These are phyloP conservation scores for Machimus rusticus DNA, from an alignment of 2,888 invertebrate genomes.

Conservation along the genomic window DNA sequence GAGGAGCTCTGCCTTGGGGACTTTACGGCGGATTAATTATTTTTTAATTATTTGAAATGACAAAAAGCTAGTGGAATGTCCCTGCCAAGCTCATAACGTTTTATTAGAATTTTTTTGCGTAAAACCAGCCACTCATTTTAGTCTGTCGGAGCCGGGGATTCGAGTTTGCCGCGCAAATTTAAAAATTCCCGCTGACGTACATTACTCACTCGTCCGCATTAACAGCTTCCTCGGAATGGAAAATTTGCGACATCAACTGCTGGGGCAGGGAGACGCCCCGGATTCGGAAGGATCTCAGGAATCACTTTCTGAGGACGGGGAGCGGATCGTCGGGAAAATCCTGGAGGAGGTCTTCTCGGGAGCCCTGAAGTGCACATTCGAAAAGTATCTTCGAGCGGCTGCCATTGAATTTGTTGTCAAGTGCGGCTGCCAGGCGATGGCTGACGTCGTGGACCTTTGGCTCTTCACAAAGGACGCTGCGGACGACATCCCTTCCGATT, in stretches of 20 bases:
- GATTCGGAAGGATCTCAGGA: neutral
- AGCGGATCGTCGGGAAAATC: neutral
- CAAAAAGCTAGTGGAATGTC: neutral
- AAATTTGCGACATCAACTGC: neutral
- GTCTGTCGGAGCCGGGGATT: neutral
- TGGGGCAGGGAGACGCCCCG: neutral
- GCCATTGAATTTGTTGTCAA: neutral
- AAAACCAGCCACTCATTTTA: neutral
- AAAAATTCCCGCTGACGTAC: neutral
- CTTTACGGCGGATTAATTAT: conserved; percentile 9
- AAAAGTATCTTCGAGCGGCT: neutral
- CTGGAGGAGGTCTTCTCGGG: neutral
- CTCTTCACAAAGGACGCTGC: neutral
- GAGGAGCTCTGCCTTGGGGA: neutral
- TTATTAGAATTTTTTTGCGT: neutral
- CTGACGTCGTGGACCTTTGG: neutral
- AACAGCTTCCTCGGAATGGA: neutral
- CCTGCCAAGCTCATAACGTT: neutral
- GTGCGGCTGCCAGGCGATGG: neutral
- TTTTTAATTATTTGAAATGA: conserved; percentile 18
- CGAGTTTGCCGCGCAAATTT: neutral
- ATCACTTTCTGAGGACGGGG: neutral
- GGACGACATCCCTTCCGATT: neutral
- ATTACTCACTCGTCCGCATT: neutral
- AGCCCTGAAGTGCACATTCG: neutral